Conservation (phyloP, 1,140 invertebrate genomes). For the Conopomorpha cramerella region DNA sequence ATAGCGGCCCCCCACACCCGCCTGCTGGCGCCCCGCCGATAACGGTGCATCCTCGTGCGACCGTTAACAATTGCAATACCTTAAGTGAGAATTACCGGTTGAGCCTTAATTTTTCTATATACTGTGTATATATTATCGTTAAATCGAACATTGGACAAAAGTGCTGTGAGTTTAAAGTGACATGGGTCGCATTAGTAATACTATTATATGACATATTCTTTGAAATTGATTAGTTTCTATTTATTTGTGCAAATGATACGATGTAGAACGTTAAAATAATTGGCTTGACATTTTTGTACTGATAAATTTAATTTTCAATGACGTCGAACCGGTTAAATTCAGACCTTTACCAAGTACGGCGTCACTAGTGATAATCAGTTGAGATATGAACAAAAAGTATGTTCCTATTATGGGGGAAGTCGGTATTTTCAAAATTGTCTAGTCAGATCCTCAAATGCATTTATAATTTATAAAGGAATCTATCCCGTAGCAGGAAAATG, state of each 20-base stretch:
- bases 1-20: constrained; percentile 16
- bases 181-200: constrained; percentile 25
- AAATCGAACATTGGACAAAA: constrained; percentile 13
- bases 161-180: constrained; percentile 35
- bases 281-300: background rate
- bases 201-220: constrained; percentile 14
- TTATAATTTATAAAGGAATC: constrained; percentile 45
- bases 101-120: constrained; percentile 47
- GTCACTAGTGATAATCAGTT: no score
- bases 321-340: no score
- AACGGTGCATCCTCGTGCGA: no score
- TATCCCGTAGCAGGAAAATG: constrained; percentile 4
- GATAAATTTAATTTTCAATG: no score
- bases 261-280: no score
- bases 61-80: constrained; percentile 8
- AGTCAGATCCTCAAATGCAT: constrained; percentile 45
- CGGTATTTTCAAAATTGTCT: constrained; percentile 28
- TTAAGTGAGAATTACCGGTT: constrained; percentile 33
- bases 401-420: no score
- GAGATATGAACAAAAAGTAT: no score
- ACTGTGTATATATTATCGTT: constrained; percentile 51
- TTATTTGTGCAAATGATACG: constrained; percentile 46
- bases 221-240: constrained; percentile 18
- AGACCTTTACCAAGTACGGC: no score
- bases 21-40: no score